Evolutionary conservation across 2,113 vertebrate genomes (phyloP), one percentile per base, ranked within the genome.

Genomic region (Telmatochromis sp.): DNA sequence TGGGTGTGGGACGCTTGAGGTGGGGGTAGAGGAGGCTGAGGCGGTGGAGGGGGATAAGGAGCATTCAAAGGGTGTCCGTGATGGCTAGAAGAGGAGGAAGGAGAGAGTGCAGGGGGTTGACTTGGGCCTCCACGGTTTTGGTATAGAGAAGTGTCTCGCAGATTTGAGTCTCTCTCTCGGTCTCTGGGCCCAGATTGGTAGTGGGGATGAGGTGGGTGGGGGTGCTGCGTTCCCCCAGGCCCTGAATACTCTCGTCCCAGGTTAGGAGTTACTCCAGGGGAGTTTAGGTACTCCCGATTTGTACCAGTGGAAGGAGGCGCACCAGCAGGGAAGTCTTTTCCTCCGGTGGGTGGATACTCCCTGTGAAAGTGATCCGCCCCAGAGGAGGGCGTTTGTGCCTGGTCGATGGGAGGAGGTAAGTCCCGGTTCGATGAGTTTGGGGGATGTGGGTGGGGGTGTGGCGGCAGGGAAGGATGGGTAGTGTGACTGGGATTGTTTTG

Each of bases 361-460:
- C 96, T 96, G 86, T 96, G 95, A 85, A 96, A 97, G 90, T 96
- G 96, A 45, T 97, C 96, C 23, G 91, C n/a, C 65, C 93, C 95
- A 78, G 95, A 90, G 14, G 96, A 92, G 31, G 96, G 89, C 37
- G 90, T 87, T 90, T 94, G 95, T 88, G 92, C 87, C 89, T 94
- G 96, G 57, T 97, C 96, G 80, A 96, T 89, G 35, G 95, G 63
- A 82, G 95, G 85, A 19, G 96, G 94, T 83, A 96, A 97, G 73
- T 97, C 96, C 85, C 96, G 94, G 90, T 85, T 95, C 45, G 95
- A 85, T 85, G 95, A 89, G 82, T 93, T 94, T 80, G 92, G 87
- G 63, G 94, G 91, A 86, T 96, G 95, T 19, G 94, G 75, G 80
- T 95, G 94, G 33, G 93, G 55, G 40, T 94, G 94, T 54, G 92